These are phyloP conservation scores for Itoplectis maculator DNA, from an alignment of 2,888 invertebrate genomes.

Conservation along the genomic window DNA sequence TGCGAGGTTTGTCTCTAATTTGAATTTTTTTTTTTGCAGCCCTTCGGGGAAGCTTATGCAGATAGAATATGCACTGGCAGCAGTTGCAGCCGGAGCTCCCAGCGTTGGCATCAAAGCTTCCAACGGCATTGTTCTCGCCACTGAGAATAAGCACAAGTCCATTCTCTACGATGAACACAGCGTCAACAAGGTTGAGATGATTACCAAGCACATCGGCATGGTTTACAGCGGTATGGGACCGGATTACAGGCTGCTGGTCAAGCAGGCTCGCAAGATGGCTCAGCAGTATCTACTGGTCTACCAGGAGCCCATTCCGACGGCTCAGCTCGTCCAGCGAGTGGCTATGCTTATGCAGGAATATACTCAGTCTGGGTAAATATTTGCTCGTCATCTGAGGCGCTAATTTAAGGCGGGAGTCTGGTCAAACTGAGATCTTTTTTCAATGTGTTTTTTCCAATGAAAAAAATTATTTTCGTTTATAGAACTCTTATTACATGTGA, in stretches of 20 bases:
- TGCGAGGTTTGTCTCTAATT: not conserved
- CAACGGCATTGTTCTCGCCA: conserved; percentile 99
- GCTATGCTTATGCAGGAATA: conserved; percentile 99
- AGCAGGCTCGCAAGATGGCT: conserved; percentile 97
- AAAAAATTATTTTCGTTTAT: too few relatives aligned
- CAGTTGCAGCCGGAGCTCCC: conserved; percentile 99
- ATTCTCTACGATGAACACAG: conserved; percentile 98
- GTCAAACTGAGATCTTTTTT: too few relatives aligned
- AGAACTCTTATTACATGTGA: too few relatives aligned
- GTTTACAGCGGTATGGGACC: conserved; percentile 99
- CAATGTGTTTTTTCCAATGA: too few relatives aligned
- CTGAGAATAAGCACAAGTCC: conserved; percentile 99
- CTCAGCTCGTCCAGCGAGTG: conserved; percentile 97
- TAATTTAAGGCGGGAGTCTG: too few relatives aligned
- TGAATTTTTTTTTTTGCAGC: conserved; percentile 87
- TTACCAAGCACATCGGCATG: conserved; percentile 98
- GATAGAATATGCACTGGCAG: conserved; percentile 99
- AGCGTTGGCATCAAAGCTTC: conserved; percentile 99
- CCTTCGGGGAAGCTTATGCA: conserved; percentile 99
- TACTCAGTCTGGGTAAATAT: conserved; percentile 96
- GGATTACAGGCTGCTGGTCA: conserved; percentile 95
- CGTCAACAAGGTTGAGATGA: conserved; percentile 97
- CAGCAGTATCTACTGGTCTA: conserved; percentile 97
- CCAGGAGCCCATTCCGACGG: conserved; percentile 97
- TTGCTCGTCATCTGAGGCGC: too few relatives aligned